Evolutionary conservation across 1,140 invertebrate species (phyloP).

Genomic region (Brachionus koreanus): DNA sequence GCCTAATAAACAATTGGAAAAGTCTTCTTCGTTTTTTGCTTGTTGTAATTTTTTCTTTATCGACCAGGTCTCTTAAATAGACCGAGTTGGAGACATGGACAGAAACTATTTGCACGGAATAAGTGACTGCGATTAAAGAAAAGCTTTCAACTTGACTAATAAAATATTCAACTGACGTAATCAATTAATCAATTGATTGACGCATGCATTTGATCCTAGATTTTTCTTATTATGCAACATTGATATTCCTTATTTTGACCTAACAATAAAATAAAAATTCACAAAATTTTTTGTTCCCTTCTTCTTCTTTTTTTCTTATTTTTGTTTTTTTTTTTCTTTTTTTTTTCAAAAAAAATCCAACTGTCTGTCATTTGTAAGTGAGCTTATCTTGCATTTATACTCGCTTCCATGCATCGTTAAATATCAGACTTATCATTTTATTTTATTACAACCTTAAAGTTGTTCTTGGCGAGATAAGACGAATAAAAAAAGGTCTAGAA

Average conservation of each 20-base stretch:
- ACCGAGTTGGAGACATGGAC: neutral
- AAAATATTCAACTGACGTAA: slow-evolving; percentile 21
- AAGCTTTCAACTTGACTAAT: neutral
- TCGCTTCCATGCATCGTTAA: slow-evolving; percentile 24
- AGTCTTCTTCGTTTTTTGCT: too few relatives aligned
- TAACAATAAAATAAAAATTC: neutral
- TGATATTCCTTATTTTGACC: slow-evolving; percentile 15
- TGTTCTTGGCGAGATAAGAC: slow-evolving; percentile 8
- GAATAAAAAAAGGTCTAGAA: neutral
- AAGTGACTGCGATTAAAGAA: neutral
- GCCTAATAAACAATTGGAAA: too few relatives aligned
- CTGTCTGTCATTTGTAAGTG: neutral
- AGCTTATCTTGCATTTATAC: neutral
- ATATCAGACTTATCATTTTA: slow-evolving; percentile 36
- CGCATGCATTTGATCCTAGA: neutral
- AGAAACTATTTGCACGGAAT: slow-evolving; percentile 30
- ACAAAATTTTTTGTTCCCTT: too few relatives aligned
- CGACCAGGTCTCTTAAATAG: neutral
- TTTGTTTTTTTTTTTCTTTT: too few relatives aligned
- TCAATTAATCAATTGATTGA: slow-evolving; percentile 14
- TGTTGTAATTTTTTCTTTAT: too few relatives aligned
- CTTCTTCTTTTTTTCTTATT: too few relatives aligned
- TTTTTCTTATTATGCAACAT: slow-evolving; percentile 18
- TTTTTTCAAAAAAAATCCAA: too few relatives aligned
- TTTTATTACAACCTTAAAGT: neutral